Evolutionary conservation across 2,797 vertebrate species (phyloP).

Genomic region (Distichodus sexfasciatus): DNA sequence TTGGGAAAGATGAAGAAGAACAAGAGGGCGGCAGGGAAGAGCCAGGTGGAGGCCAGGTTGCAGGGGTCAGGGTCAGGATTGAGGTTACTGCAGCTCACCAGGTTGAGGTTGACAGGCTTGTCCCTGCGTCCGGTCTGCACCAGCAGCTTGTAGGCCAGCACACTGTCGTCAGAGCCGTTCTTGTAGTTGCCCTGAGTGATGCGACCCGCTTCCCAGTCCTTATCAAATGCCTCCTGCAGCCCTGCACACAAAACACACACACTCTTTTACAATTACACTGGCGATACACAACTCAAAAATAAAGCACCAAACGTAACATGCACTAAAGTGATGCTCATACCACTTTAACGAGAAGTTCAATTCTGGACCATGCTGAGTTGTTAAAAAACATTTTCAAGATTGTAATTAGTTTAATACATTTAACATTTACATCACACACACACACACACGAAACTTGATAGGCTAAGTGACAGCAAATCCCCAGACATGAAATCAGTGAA

Average conservation of each 20-base stretch:
- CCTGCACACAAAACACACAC: conserved; percentile 68
- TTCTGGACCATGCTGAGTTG: too few relatives aligned
- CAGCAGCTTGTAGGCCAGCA: conserved; percentile 94
- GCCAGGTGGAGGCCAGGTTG: neutral
- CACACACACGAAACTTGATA: too few relatives aligned
- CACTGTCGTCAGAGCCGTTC: conserved; percentile 91
- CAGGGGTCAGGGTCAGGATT: neutral
- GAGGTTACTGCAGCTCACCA: conserved; percentile 68
- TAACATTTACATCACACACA: too few relatives aligned
- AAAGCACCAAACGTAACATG: too few relatives aligned
- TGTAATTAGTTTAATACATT: too few relatives aligned
- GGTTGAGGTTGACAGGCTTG: conserved; percentile 88
- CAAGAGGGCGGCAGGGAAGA: too few relatives aligned
- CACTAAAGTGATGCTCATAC: too few relatives aligned
- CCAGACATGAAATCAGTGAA: too few relatives aligned
- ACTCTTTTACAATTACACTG: neutral
- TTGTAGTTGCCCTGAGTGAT: conserved; percentile 87
- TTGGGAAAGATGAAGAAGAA: neutral
- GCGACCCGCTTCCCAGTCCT: conserved; percentile 88
- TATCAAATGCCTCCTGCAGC: conserved; percentile 93
- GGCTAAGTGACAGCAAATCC: too few relatives aligned
- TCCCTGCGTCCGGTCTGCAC: conserved; percentile 92
- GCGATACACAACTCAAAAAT: too few relatives aligned
- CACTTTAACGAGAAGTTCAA: too few relatives aligned
- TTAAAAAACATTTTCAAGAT: too few relatives aligned